These are phyloP conservation scores for Euzetes globulus DNA, from an alignment of 2,888 invertebrate species.

Conservation along the genomic window DNA sequence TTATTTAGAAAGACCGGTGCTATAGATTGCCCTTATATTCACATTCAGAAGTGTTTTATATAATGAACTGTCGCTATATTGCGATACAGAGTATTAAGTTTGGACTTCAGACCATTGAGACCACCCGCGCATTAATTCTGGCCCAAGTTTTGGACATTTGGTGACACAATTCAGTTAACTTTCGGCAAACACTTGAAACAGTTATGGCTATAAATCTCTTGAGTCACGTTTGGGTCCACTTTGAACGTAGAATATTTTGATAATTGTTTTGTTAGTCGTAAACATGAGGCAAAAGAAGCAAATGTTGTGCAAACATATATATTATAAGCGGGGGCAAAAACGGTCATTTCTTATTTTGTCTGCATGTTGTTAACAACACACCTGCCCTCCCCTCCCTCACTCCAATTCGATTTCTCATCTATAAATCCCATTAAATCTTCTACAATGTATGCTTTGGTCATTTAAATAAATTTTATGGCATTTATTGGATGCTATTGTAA, in stretches of 20 bases:
- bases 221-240: conserved; percentile 26
- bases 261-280: conserved; percentile 29
- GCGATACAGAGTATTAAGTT: conserved; percentile 9
- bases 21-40: not conserved
- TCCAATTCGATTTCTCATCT: not conserved
- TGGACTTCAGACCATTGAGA: not conserved
- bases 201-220: conserved; percentile 30
- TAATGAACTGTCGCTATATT: not conserved
- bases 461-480: not conserved
- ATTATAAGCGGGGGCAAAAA: conserved; percentile 12
- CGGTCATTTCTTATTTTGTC: conserved; percentile 15
- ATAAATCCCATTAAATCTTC: conserved; percentile 14
- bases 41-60: not conserved
- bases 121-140: conserved; percentile 24
- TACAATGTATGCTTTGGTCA: conserved; percentile 11
- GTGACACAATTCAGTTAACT: conserved; percentile 28
- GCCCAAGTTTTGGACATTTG: conserved; percentile 28
- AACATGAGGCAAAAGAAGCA: conserved; percentile 22
- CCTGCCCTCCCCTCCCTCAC: conserved; percentile 16
- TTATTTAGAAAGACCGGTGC: not conserved
- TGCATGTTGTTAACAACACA: not conserved
- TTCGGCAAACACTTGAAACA: conserved; percentile 29
- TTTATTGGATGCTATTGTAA: not conserved
- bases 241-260: conserved; percentile 19
- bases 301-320: conserved; percentile 32